Conservation (phyloP, 2,888 invertebrate species). For the Strigamia transsilvanica region DNA sequence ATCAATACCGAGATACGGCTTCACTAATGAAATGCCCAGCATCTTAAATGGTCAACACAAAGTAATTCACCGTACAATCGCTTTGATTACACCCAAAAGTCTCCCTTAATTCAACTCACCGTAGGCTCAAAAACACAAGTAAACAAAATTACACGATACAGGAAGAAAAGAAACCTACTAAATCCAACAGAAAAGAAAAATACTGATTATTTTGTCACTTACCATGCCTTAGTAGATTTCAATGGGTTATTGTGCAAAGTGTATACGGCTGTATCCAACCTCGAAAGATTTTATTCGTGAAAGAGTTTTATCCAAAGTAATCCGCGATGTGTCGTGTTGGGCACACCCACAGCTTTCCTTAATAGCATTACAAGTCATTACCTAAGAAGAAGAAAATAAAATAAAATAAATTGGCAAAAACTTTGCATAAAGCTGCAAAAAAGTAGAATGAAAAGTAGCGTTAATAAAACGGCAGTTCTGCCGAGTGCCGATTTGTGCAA, state of each 20-base stretch:
- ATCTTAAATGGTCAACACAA: not conserved
- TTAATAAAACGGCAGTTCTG: no score
- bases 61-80: not conserved
- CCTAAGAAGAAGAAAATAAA: not conserved
- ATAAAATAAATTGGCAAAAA: not conserved
- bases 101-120: not conserved
- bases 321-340: conserved; percentile 18
- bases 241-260: not conserved
- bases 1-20: conserved; percentile 19
- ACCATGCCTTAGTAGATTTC: not conserved
- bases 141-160: not conserved
- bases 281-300: conserved; percentile 15
- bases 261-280: conserved; percentile 6
- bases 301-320: conserved; percentile 18
- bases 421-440: not conserved
- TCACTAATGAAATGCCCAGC: conserved; percentile 9
- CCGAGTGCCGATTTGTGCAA: no score
- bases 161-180: not conserved
- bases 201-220: not conserved
- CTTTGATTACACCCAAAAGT: not conserved
- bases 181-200: not conserved
- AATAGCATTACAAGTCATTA: conserved; percentile 17
- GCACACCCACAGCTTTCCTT: not conserved
- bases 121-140: not conserved
- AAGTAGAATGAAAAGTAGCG: not conserved